Evolutionary conservation across 2,113 vertebrate genomes (phyloP).

Genomic region (Oncorhynchus keta): DNA sequence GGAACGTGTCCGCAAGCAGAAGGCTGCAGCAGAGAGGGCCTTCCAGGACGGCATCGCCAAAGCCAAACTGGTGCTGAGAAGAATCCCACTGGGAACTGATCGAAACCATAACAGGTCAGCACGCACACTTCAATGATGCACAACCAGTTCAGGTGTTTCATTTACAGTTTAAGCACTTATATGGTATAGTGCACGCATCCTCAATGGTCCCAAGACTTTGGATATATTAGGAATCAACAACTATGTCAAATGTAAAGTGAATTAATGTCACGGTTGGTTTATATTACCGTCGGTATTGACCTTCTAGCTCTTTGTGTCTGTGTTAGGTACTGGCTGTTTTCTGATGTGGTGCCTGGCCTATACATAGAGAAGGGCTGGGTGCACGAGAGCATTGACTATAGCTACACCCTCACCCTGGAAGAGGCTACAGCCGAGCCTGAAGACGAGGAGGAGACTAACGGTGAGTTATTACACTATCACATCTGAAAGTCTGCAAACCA

Average conservation of each 20-base stretch:
- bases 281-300: no score
- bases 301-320: neutral
- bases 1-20: conserved; percentile 86
- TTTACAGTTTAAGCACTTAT: neutral
- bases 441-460: conserved; percentile 53
- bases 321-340: conserved; percentile 95
- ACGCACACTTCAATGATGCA: neutral
- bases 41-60: conserved; percentile 94
- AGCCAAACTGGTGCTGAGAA: conserved; percentile 86
- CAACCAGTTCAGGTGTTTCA: neutral
- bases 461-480: conserved; percentile 6
- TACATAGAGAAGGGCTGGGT: conserved; percentile 98
- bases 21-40: conserved; percentile 83
- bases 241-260: no score
- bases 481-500: neutral
- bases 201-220: no score
- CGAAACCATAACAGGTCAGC: conserved; percentile 91
- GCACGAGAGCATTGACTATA: conserved; percentile 90
- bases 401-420: conserved; percentile 77
- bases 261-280: no score
- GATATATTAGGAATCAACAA: no score
- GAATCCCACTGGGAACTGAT: conserved; percentile 88
- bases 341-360: conserved; percentile 91
- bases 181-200: no score
- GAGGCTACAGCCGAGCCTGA: conserved; percentile 50